A percentile compares a stretch with the other conserved stretches of the same genome.
Conservation (phyloP, 2,888 invertebrate genomes). For the Cephus nigrinus region DNA sequence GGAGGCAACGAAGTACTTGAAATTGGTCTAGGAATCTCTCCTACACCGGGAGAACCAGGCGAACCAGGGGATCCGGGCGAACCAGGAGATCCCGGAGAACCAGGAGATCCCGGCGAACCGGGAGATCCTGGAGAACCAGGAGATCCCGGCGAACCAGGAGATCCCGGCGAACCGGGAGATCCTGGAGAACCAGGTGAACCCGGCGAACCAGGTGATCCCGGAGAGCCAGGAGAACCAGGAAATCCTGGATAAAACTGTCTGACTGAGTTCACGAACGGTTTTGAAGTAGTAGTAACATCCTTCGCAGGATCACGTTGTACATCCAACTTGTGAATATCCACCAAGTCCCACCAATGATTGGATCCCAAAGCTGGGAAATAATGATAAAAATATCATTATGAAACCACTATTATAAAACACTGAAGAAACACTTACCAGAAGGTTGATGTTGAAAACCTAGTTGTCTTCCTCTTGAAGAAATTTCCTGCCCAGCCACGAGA, state of each 20-base stretch:
- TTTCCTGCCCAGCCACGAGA: slow-evolving; percentile 1
- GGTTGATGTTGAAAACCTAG: slow-evolving; percentile 3
- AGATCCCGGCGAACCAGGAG: neutral
- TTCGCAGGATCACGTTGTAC: slow-evolving; percentile 34
- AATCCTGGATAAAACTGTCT: slow-evolving; percentile 45
- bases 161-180: slow-evolving; percentile 4
- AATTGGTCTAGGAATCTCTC: slow-evolving; percentile 19
- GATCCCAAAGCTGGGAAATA: too few relatives aligned
- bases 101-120: slow-evolving; percentile 10
- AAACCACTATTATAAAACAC: neutral
- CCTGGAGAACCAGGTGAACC: neutral
- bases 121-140: slow-evolving; percentile 35
- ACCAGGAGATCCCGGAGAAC: neutral
- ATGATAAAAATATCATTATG: too few relatives aligned
- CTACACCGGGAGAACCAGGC: slow-evolving; percentile 13
- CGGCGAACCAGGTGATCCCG: slow-evolving; percentile 1
- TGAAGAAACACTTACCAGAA: slow-evolving; percentile 9
- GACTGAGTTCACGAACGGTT: neutral
- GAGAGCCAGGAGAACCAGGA: slow-evolving; percentile 20
- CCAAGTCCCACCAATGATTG: slow-evolving; percentile 40
- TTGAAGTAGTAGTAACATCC: slow-evolving; percentile 10
- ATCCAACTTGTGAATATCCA: slow-evolving; percentile 46
- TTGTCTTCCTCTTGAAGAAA: neutral
- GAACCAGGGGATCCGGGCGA: neutral
- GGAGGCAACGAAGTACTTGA: slow-evolving; percentile 2